Base-by-base conservation (phyloP, 2,888 invertebrate species). In the Cordilura impudica region DNA sequence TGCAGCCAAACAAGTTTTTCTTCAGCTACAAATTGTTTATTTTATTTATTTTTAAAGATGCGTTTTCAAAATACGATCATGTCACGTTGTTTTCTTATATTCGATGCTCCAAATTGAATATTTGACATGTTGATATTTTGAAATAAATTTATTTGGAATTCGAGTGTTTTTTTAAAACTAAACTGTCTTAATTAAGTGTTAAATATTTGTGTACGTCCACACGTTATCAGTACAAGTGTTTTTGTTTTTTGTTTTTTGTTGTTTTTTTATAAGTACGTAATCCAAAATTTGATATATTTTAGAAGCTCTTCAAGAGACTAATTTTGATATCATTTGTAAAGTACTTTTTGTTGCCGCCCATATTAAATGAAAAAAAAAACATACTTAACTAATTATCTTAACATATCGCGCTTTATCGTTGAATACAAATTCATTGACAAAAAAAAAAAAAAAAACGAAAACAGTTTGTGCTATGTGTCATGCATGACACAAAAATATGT, bases 1-100 rank as follows among this genome's bases (percentile, higher is more conserved):
- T 71, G 67, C 61, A 54, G 47, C 8, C 10, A 72, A 56, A 56
- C 63, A 29, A 54, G 71, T 63, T 72, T 47, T 63, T 65, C 26
- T 45, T 10, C n/a, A 43, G 35, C 16, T 23, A 56, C 5, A 29
- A 29, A 19, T 39, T 19, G 4, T 16, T 56, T 8, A 19, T 56
- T 26, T 26, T 19, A 29, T 18, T 4, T 2, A 35, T 51, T 61
- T 45, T 18, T 10, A 4, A 8, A 58, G n/a, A 61, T 61, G 51
- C 14, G 19, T 43, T 49, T 43, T 31, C 2, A n/a, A 60, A 19
- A 23, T 43, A 45, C 26, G 51, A 70, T 70, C 65, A 63, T 63
- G 56, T 67, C 67, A 77, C n/a, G n/a, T 67, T 61, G 23, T 16
- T 4, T 29, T 47, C 7, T 31, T 71, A 2, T 31, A 10, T 31